Base-by-base conservation (phyloP, 2,888 invertebrate species). In the Hoplodrina blanda region DNA sequence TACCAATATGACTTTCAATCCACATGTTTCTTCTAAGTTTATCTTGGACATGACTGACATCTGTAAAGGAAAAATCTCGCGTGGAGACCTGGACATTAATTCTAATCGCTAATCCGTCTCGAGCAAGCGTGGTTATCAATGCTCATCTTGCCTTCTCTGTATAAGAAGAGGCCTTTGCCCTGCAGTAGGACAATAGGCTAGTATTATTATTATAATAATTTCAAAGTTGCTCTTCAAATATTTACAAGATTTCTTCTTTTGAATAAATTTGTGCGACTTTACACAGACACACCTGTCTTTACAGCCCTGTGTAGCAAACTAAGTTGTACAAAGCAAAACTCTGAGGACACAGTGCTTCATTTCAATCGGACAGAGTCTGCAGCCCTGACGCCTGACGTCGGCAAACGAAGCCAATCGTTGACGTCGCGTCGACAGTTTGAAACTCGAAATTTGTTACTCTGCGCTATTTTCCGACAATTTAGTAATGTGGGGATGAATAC, bases 321-420 rank as follows among this genome's bases (percentile, higher is more conserved):
- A 59, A 54, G 20, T 17, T 11, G 15, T 52, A 61, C 19, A 71
- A 65, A 75, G 17, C 52, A 1, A 59, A 76, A 56, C 62, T 71
- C 10, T n/a, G 11, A 59, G 77, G 57, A 65, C 41, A 54, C 41
- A 66, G 46, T 76, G 61, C 57, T 80, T 78, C 64, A 76, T 80
- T 68, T 62, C 64, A 68, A 73, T 76, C 73, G 64, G 53, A 67
- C 72, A 70, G 66, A 73, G 73, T 73, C 81, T 70, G 70, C 62
- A 76, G 60, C 72, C 80, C 85, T 88, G 91, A 86, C 83, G 80
- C 83, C 85, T 90, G 91, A 86, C 78, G 86, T 84, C 86, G 68
- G 64, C 86, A 91, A 92, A 92, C 87, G 90, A 92, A 90, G 90
- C 85, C 91, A 92, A 92, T 92, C 84, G 73, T 73, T 81, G 81